Conservation (phyloP, 2,797 vertebrate species). For the Neopelma chrysocephalum region DNA sequence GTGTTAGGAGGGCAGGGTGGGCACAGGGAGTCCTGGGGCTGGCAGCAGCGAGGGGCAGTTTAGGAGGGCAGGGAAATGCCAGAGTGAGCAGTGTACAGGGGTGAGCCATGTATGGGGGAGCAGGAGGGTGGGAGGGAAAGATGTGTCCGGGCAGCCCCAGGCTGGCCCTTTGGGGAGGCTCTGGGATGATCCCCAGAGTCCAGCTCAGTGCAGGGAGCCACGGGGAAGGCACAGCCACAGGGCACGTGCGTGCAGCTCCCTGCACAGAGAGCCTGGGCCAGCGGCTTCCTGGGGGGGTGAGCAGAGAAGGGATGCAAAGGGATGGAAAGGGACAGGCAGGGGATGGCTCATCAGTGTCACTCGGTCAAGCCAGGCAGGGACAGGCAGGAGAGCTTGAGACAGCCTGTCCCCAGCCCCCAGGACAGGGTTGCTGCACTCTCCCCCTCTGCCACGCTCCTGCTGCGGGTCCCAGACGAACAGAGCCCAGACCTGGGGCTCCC, state of each 20-base stretch:
- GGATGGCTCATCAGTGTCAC: background rate
- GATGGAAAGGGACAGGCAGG: background rate
- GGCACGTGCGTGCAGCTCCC: background rate
- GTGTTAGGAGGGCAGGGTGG: background rate
- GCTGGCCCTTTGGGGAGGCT: background rate
- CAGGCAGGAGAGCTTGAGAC: background rate
- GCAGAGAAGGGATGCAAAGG: background rate
- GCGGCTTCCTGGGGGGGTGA: fast-evolving
- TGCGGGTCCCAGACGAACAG: fast-evolving
- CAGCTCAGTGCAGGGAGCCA: background rate
- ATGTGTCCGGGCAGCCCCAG: background rate
- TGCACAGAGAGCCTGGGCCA: fast-evolving
- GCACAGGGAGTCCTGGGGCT: background rate
- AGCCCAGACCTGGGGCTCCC: background rate
- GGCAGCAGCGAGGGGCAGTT: fast-evolving
- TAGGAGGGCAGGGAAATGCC: background rate
- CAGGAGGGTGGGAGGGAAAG: background rate
- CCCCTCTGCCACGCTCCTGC: background rate
- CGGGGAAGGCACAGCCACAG: background rate
- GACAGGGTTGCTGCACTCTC: fast-evolving
- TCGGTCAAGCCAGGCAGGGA: background rate
- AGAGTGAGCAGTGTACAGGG: fast-evolving
- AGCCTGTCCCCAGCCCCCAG: background rate
- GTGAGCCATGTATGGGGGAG: background rate
- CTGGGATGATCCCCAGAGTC: fast-evolving